Base-by-base conservation (phyloP, 2,113 vertebrate species). In the Sander vitreus region DNA sequence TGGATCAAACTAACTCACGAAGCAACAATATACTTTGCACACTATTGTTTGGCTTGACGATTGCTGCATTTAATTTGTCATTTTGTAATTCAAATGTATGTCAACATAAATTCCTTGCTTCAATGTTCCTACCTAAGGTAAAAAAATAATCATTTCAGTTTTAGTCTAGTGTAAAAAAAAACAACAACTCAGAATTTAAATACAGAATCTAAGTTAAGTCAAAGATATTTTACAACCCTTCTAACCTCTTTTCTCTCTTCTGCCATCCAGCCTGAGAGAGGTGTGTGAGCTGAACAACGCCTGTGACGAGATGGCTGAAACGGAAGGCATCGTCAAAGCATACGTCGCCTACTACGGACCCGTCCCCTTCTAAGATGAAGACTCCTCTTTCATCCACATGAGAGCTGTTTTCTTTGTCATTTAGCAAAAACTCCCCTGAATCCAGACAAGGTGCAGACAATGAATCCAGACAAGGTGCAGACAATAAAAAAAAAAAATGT, bases 271-370 rank as follows among this genome's bases (percentile, higher is more conserved):
- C 63, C 90, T 96, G 83, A 90, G 81, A 0, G 97, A 98, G 81
- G 96, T 95, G 48, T 98, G 97, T 71, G 97, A 97, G 79, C 75
- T 92, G 78, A 95, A 96, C 14, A 7, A 89, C 0, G 96, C 92
- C 57, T 98, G 97, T 63, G 96, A 96, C 8, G 93, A 96, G 75
- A 96, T 97, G 90, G 95, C 97, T 0, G 95, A 97, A 1, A 93
- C 95, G 48, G 68, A 88, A 30, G 89, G 97, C 88, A 92, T 97
- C 80, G 90, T 91, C 1, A 90, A 90, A 2, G 97, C 96, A 0
- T 97, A 98, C 91, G 90, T 76, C 2, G 92, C 69, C 43, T 95
- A 94, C 87, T 97, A 97, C 25, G 95, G 96, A 69, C 93, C 93
- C 0, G 79, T 96, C 53, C 96, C 93, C 27, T 95, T 94, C 90